phyloP scores from a whole-genome alignment of 2,797 vertebrate genomes.

The Halcyon smyrnensis region DNA sequence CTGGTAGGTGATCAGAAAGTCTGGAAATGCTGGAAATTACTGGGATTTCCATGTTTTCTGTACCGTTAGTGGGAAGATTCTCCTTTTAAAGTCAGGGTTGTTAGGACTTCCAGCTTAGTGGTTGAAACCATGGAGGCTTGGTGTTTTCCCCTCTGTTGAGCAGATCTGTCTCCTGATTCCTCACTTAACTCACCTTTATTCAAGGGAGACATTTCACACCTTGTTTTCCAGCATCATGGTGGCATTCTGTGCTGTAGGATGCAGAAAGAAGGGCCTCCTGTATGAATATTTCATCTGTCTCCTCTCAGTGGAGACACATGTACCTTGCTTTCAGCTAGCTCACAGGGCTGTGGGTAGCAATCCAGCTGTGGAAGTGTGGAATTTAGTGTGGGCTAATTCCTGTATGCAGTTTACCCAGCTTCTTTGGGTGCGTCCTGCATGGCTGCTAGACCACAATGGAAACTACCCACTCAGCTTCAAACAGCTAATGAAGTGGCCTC shows the following conservation, averaged over 20 bases:
- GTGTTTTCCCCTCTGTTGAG: background rate
- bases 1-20: background rate
- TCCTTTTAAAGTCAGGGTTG: background rate
- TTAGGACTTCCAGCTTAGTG: background rate
- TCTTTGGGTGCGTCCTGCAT: conserved; percentile 55
- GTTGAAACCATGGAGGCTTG: background rate
- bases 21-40: conserved; percentile 12
- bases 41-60: conserved; percentile 24
- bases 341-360: background rate
- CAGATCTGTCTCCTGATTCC: background rate
- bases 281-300: background rate
- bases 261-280: background rate
- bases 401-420: conserved; percentile 30
- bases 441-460: conserved; percentile 69
- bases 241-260: background rate
- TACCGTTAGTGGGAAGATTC: background rate
- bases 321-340: background rate
- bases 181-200: background rate
- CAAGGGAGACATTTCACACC: background rate
- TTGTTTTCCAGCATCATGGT: background rate
- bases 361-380: background rate
- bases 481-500: conserved; percentile 56
- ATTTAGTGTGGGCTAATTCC: conserved; percentile 45
- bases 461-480: conserved; percentile 69
- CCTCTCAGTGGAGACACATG: background rate